These are phyloP conservation scores for Prolemur simus DNA, from an alignment of 2,113 vertebrate genomes.

Conservation along the genomic window DNA sequence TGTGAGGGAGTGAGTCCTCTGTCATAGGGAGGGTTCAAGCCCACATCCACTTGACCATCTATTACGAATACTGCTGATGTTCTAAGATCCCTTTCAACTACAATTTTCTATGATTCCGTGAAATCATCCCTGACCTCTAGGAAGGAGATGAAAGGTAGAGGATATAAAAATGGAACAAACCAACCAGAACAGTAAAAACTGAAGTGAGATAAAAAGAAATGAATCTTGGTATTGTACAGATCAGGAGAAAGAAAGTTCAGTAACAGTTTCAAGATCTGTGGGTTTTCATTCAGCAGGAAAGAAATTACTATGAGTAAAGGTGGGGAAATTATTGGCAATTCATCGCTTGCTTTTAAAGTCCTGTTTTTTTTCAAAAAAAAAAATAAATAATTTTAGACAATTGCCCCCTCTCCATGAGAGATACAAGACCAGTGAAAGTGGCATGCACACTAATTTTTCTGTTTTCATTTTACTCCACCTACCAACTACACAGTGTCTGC, in stretches of 20 bases:
- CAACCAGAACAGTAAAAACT: neutral
- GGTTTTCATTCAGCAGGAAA: constrained; percentile 18
- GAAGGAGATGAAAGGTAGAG: neutral
- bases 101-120: neutral
- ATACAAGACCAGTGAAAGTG: neutral
- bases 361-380: neutral
- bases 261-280: neutral
- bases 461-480: constrained; percentile 56
- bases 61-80: neutral
- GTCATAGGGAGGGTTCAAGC: neutral
- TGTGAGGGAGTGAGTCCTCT: neutral
- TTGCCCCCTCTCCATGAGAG: constrained; percentile 1
- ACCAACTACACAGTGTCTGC: constrained; percentile 25
- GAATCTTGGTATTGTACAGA: neutral
- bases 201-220: neutral
- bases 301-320: neutral
- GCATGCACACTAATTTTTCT: constrained; percentile 39
- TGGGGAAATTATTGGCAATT: constrained; percentile 8
- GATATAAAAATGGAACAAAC: neutral
- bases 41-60: neutral
- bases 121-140: neutral
- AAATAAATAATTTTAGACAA: neutral
- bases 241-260: constrained; percentile 12
- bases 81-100: neutral
- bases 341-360: constrained; percentile 11